Percentiles rank a stretch among this genome's conserved stretches.
These are phyloP conservation scores for Linnaemya vulpina DNA, from an alignment of 2,888 invertebrate species.

Conservation along the genomic window DNA sequence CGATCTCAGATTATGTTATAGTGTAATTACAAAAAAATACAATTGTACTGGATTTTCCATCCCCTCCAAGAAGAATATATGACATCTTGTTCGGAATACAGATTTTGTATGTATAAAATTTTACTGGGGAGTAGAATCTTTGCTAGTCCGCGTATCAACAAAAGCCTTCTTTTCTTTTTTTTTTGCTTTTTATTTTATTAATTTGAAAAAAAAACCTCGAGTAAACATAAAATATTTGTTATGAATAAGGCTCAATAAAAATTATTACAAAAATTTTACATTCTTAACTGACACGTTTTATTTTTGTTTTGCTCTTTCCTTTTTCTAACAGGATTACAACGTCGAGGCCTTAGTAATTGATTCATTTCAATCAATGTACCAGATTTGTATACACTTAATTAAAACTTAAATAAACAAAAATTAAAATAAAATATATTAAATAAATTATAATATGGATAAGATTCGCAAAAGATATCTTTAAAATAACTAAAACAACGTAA, in stretches of 20 bases:
- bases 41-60: too few relatives aligned
- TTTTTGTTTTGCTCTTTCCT: background rate
- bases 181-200: too few relatives aligned
- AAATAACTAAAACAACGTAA: slow-evolving; percentile 1
- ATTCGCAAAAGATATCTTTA: background rate
- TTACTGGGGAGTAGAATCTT: too few relatives aligned
- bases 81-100: too few relatives aligned
- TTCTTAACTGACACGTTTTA: background rate
- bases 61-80: too few relatives aligned
- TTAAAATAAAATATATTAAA: background rate
- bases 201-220: too few relatives aligned
- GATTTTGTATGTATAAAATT: too few relatives aligned
- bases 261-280: background rate
- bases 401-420: slow-evolving; percentile 1
- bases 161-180: too few relatives aligned
- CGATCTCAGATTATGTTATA: too few relatives aligned
- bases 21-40: too few relatives aligned
- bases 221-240: too few relatives aligned
- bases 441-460: background rate
- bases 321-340: slow-evolving; percentile 33
- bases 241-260: background rate
- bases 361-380: slow-evolving; percentile 33
- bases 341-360: slow-evolving; percentile 67
- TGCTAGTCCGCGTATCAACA: too few relatives aligned
- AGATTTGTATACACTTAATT: slow-evolving; percentile 37